phyloP scores from a whole-genome alignment of 2,797 vertebrate genomes.

The Epinephelus malabaricus region DNA sequence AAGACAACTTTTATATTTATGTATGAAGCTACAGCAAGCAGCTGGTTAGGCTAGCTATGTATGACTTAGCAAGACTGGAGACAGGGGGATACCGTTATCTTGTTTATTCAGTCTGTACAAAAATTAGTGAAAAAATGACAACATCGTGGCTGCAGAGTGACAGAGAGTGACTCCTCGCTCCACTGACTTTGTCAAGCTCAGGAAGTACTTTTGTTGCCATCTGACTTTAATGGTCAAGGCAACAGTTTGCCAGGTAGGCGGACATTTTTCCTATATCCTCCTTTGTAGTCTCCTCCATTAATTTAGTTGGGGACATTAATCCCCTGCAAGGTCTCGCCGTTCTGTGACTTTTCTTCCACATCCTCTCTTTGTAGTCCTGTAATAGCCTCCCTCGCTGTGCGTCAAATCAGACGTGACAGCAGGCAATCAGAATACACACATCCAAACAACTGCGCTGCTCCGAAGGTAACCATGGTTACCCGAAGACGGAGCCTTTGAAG shows the following conservation, averaged over 20 bases:
- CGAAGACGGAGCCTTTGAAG: slow-evolving; percentile 69
- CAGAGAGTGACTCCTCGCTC: neutral
- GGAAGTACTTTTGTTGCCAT: slow-evolving; percentile 10
- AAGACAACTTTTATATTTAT: no score
- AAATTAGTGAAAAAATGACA: no score
- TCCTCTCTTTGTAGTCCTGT: slow-evolving; percentile 56
- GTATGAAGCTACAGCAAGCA: no score
- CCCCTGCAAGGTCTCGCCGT: slow-evolving; percentile 40
- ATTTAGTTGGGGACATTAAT: slow-evolving; percentile 54
- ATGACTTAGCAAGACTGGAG: no score
- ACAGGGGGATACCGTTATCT: no score
- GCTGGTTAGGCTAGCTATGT: no score
- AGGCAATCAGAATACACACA: slow-evolving; percentile 69
- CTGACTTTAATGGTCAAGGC: slow-evolving; percentile 30
- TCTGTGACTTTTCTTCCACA: slow-evolving; percentile 54
- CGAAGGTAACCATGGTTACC: slow-evolving; percentile 83
- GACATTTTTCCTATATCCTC: slow-evolving; percentile 21
- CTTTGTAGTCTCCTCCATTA: slow-evolving; percentile 40
- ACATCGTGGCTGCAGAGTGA: no score
- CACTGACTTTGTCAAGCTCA: slow-evolving; percentile 1
- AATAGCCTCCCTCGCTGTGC: slow-evolving; percentile 68
- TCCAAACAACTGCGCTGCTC: slow-evolving; percentile 63
- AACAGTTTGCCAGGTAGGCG: slow-evolving; percentile 37
- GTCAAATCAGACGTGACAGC: slow-evolving; percentile 76
- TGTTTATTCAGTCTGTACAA: no score